Conservation (phyloP, 1,140 invertebrate genomes). For the Monomorium pharaonis region DNA sequence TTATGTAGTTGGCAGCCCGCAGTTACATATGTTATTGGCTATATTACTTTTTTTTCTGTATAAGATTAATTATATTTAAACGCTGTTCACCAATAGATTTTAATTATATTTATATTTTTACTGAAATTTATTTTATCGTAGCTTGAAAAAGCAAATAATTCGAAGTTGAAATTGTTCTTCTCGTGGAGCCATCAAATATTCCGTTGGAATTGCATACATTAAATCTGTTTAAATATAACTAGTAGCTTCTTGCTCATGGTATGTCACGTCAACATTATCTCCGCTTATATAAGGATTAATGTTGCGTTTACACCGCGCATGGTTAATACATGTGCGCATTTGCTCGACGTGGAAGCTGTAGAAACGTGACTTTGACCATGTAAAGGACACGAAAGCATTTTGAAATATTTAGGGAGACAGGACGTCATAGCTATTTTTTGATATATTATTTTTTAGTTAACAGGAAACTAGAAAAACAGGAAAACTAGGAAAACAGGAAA, state of each 20-base stretch:
- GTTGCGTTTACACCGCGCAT: conserved; percentile 29
- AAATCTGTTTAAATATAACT: conserved; percentile 28
- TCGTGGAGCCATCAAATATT: not conserved
- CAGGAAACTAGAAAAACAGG: too few species aligned
- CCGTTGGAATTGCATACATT: not conserved
- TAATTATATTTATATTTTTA: not conserved
- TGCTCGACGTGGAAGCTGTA: not conserved
- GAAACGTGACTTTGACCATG: conserved; percentile 32
- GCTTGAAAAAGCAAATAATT: conserved; percentile 3
- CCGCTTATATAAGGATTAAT: conserved; percentile 45
- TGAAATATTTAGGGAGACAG: not conserved
- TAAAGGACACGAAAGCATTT: not conserved
- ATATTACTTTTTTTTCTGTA: too few species aligned
- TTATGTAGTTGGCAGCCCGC: too few species aligned
- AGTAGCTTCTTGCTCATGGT: conserved; percentile 27
- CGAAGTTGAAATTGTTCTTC: not conserved
- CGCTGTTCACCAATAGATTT: not conserved
- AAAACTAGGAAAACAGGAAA: too few species aligned
- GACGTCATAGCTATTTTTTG: not conserved
- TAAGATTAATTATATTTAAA: not conserved
- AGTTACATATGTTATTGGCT: too few species aligned
- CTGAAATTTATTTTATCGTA: not conserved
- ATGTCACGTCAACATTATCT: conserved; percentile 17
- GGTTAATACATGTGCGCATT: conserved; percentile 32
- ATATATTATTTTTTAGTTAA: not conserved